phyloP scores from a whole-genome alignment of 2,888 invertebrate genomes.

The Polydrusus cervinus region DNA sequence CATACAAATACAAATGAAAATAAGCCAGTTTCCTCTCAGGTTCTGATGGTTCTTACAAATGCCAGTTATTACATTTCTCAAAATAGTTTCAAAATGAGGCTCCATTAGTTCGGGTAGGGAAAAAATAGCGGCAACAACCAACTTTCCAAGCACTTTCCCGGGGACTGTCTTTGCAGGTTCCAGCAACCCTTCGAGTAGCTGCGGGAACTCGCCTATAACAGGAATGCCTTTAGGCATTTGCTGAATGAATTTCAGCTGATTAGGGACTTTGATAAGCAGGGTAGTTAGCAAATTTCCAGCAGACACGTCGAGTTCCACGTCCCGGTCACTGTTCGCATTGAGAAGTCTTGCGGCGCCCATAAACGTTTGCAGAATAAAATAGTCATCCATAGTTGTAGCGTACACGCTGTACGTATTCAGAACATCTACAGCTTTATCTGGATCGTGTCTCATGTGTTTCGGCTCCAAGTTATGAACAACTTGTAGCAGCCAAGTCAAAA shows the following conservation, averaged over 20 bases:
- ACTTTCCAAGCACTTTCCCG: slow-evolving; percentile 52
- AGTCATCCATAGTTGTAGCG: slow-evolving; percentile 54
- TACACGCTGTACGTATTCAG: slow-evolving; percentile 56
- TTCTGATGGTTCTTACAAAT: slow-evolving; percentile 51
- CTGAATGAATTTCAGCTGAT: slow-evolving; percentile 47
- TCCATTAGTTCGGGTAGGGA: slow-evolving; percentile 56
- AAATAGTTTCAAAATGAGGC: slow-evolving; percentile 56
- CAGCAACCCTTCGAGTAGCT: slow-evolving; percentile 27
- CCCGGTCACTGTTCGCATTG: slow-evolving; percentile 50
- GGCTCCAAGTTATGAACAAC: slow-evolving; percentile 54
- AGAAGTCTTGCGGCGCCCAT: slow-evolving; percentile 49
- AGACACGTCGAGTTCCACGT: slow-evolving; percentile 55
- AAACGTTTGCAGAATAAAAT: slow-evolving; percentile 56
- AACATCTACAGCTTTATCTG: slow-evolving; percentile 58
- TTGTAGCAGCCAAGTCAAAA: slow-evolving; percentile 56
- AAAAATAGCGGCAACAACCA: slow-evolving; percentile 56
- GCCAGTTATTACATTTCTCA: slow-evolving; percentile 57
- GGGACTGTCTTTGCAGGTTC: slow-evolving; percentile 25
- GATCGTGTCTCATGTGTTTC: slow-evolving; percentile 38
- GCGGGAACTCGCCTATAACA: slow-evolving; percentile 18
- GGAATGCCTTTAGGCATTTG: slow-evolving; percentile 21
- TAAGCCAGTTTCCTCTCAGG: slow-evolving; percentile 51
- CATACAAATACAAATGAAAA: slow-evolving; percentile 60
- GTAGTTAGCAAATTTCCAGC: slow-evolving; percentile 55
- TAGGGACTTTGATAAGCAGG: slow-evolving; percentile 39